phyloP scores from a whole-genome alignment of 2,888 invertebrate genomes.

The Nephrotoma guestfalica region DNA sequence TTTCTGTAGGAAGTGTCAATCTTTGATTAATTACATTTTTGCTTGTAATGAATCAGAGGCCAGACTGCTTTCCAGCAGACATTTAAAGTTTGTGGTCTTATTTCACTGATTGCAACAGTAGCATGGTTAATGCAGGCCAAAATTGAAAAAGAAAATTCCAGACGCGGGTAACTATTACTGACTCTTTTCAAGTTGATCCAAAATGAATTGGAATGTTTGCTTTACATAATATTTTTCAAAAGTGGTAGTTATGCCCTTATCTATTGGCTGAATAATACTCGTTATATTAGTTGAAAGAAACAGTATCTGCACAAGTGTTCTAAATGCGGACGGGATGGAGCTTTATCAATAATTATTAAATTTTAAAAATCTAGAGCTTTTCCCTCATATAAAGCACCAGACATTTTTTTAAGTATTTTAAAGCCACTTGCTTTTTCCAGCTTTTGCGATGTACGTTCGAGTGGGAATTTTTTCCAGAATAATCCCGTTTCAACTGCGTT shows the following conservation, averaged over 20 bases:
- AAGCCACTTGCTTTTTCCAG: not conserved
- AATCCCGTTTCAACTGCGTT: no score
- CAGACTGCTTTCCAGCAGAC: not conserved
- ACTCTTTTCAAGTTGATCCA: not conserved
- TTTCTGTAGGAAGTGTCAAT: not conserved
- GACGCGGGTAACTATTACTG: not conserved
- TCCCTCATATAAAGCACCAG: not conserved
- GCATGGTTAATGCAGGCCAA: not conserved
- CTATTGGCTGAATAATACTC: not conserved
- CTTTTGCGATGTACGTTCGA: not conserved
- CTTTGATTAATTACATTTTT: not conserved
- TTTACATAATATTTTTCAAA: not conserved
- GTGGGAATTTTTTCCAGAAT: no score
- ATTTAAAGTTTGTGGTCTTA: not conserved
- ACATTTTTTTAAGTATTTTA: no score
- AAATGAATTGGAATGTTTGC: not conserved
- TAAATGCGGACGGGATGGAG: not conserved
- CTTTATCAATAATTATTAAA: not conserved
- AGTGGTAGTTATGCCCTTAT: not conserved
- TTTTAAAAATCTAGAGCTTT: not conserved
- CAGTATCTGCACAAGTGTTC: not conserved
- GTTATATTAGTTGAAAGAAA: not conserved
- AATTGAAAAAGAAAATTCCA: not conserved
- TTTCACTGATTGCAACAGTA: not conserved
- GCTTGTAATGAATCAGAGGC: not conserved